Percentiles rank a stretch among this genome's conserved stretches.
Conservation (phyloP, 2,888 invertebrate species). For the Homarus gammarus region DNA sequence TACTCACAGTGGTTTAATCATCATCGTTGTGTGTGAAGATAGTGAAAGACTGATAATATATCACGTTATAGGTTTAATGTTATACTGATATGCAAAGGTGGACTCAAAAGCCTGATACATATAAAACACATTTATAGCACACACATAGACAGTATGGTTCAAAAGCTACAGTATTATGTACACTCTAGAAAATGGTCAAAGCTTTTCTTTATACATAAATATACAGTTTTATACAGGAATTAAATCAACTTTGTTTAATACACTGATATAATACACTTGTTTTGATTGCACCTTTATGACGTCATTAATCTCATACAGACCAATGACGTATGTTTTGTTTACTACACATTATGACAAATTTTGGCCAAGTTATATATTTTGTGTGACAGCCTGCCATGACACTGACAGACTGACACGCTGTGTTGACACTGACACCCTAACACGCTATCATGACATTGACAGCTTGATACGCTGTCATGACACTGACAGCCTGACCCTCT, state of each 20-base stretch:
- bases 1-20: no score
- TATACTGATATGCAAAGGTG: conserved; percentile 48
- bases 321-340: no score
- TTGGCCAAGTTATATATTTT: no score
- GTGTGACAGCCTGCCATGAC: no score
- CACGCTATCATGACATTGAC: no score
- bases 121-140: conserved; percentile 47
- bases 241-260: conserved; percentile 43
- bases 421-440: no score
- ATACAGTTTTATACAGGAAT: conserved; percentile 42
- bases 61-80: conserved; percentile 51
- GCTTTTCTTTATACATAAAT: conserved; percentile 30
- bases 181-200: conserved; percentile 44
- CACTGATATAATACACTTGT: conserved; percentile 51
- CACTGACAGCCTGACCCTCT: no score
- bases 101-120: conserved; percentile 43
- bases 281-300: conserved; percentile 45
- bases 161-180: conserved; percentile 36
- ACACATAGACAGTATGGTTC: conserved; percentile 45
- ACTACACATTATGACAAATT: no score
- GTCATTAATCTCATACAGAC: conserved; percentile 8
- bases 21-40: no score
- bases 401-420: no score
- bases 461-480: no score
- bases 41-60: conserved; percentile 16